Conservation (phyloP, 2,113 vertebrate genomes). For the Otis tarda region DNA sequence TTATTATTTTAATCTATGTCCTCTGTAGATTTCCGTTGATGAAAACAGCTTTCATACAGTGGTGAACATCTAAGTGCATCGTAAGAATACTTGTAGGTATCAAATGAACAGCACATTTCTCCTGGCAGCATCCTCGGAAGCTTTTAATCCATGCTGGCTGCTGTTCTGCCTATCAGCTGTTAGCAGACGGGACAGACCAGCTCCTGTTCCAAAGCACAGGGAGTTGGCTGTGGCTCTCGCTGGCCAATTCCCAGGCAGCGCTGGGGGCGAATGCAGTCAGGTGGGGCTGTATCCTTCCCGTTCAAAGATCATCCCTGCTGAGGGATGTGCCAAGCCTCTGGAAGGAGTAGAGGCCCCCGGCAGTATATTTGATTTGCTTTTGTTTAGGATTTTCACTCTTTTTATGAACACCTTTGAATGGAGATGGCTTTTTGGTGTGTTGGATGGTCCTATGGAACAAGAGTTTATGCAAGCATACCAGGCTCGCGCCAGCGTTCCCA, state of each 20-base stretch:
- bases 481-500: fast-evolving
- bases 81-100: not conserved
- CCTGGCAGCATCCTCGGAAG: not conserved
- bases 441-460: not conserved
- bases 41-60: not conserved
- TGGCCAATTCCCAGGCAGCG: fast-evolving
- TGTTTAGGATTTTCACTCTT: not conserved
- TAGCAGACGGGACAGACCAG: not conserved
- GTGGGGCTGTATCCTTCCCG: fast-evolving
- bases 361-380: not conserved
- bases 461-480: not conserved
- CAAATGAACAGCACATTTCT: not conserved
- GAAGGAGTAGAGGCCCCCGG: not conserved
- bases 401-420: not conserved
- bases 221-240: fast-evolving
- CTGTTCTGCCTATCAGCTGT: not conserved
- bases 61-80: not conserved
- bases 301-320: not conserved
- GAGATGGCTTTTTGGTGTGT: not conserved
- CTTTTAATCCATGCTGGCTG: not conserved
- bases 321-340: not conserved
- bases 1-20: not conserved
- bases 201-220: not conserved
- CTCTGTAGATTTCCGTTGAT: not conserved
- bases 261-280: not conserved